phyloP scores from a whole-genome alignment of 1,140 invertebrate species.

The Diachasmimorpha longicaudata region DNA sequence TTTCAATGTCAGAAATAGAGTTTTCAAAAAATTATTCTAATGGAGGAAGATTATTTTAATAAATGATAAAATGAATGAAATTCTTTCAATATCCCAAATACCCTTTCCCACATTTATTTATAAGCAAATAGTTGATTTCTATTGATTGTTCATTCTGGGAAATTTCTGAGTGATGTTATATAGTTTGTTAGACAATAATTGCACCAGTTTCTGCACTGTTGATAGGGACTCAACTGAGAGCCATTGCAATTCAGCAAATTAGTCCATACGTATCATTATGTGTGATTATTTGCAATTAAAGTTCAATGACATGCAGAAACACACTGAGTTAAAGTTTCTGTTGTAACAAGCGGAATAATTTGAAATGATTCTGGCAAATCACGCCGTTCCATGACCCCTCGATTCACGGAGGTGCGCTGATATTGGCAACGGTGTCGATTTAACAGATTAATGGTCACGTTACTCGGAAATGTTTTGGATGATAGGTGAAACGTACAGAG shows the following conservation, averaged over 20 bases:
- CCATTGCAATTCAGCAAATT: background rate
- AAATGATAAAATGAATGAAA: too few species aligned
- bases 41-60: too few species aligned
- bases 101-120: too few species aligned
- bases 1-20: too few species aligned
- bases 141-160: too few species aligned
- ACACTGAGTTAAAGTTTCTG: slow-evolving; percentile 9
- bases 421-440: background rate
- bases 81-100: too few species aligned
- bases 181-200: background rate
- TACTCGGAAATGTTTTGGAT: background rate
- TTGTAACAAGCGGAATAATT: slow-evolving; percentile 17
- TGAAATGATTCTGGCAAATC: slow-evolving; percentile 17
- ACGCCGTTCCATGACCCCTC: background rate
- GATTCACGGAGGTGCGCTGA: slow-evolving; percentile 1
- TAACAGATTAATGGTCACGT: background rate
- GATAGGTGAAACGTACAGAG: background rate
- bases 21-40: too few species aligned
- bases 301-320: background rate
- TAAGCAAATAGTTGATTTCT: too few species aligned
- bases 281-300: slow-evolving; percentile 9
- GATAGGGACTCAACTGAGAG: background rate
- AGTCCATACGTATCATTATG: slow-evolving; percentile 11
- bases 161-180: too few species aligned
- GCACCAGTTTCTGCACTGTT: background rate